Percentiles rank a stretch among this genome's conserved stretches.
Evolutionary conservation across 2,888 invertebrate genomes (phyloP).

Genomic region (Apotomis capreana): DNA sequence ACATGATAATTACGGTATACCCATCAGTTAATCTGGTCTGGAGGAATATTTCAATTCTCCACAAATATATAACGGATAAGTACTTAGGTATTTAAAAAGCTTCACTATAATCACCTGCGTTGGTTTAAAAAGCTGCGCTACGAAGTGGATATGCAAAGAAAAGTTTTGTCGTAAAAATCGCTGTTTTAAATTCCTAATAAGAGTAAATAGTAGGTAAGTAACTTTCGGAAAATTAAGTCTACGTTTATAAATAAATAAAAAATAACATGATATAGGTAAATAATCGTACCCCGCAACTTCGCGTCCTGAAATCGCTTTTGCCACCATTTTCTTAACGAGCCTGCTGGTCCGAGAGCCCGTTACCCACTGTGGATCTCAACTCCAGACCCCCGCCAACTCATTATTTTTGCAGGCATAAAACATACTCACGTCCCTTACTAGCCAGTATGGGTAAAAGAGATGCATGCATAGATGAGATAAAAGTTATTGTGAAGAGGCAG

Average conservation of each 20-base stretch:
- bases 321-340: constrained; percentile 62
- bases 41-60: too few species aligned
- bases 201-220: too few species aligned
- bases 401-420: background rate
- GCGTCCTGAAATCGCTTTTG: constrained; percentile 85
- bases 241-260: background rate
- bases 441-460: constrained; percentile 8
- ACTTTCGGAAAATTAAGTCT: background rate
- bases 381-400: constrained; percentile 5
- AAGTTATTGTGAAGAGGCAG: constrained; percentile 12
- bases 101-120: too few species aligned
- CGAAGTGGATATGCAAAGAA: too few species aligned
- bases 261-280: too few species aligned
- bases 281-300: constrained; percentile 86
- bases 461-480: constrained; percentile 2
- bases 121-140: too few species aligned
- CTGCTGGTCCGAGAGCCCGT: constrained; percentile 61
- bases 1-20: too few species aligned
- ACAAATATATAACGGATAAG: too few species aligned
- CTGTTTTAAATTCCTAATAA: background rate
- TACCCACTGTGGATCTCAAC: constrained; percentile 49
- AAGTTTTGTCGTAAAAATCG: background rate
- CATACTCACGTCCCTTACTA: background rate
- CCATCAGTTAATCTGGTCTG: too few species aligned
- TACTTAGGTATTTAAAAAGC: too few species aligned